These are phyloP conservation scores for Coptodon bakossiorum DNA, from an alignment of 2,113 vertebrate species.

Conservation along the genomic window DNA sequence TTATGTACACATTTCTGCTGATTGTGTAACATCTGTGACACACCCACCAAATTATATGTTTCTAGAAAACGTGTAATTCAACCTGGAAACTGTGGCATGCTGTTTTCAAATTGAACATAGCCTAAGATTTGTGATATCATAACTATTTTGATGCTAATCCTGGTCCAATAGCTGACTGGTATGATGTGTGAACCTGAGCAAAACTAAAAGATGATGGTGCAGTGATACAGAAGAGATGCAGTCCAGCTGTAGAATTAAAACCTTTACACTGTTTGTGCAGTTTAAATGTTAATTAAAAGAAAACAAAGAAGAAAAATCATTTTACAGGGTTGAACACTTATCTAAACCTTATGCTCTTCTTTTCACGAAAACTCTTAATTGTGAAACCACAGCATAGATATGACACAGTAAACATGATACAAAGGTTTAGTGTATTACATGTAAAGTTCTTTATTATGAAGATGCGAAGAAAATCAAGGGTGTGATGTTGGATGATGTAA, in stretches of 20 bases:
- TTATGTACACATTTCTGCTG: neutral
- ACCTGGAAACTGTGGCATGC: neutral
- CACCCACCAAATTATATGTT: neutral
- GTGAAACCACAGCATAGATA: neutral
- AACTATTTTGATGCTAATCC: neutral
- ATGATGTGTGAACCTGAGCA: neutral
- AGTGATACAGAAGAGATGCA: neutral
- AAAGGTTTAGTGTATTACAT: neutral
- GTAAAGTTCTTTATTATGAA: neutral
- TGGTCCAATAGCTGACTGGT: neutral
- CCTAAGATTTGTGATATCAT: neutral
- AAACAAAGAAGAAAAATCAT: neutral
- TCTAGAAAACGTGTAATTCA: neutral
- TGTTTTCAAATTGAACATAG: neutral
- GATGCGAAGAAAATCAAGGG: neutral
- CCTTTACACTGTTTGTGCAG: neutral
- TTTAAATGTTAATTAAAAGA: neutral
- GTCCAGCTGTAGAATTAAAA: neutral
- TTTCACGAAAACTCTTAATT: neutral
- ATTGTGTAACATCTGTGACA: neutral
- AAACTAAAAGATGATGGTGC: neutral
- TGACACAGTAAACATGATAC: neutral
- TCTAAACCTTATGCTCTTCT: neutral
- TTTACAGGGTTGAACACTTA: neutral
- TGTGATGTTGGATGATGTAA: neutral